phyloP scores from a whole-genome alignment of 2,797 vertebrate species.

The Lacerta agilis region DNA sequence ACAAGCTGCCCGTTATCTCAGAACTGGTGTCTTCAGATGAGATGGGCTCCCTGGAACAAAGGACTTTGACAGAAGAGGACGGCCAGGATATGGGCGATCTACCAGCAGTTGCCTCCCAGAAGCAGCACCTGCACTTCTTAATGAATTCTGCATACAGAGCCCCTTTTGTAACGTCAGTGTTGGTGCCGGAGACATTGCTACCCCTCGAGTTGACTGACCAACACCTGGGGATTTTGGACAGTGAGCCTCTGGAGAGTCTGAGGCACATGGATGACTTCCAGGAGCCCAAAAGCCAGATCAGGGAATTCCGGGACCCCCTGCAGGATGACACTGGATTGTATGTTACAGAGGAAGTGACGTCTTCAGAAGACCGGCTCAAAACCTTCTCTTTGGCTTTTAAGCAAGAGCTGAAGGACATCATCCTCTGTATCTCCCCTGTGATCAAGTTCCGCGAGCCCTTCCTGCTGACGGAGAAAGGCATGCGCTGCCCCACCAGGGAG shows the following conservation, averaged over 20 bases:
- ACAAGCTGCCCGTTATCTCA: slow-evolving; percentile 67
- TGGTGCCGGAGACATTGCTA: slow-evolving; percentile 77
- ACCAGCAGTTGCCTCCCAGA: slow-evolving; percentile 37
- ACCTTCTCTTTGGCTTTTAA: slow-evolving; percentile 89
- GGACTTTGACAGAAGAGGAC: slow-evolving; percentile 67
- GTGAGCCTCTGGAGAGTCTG: slow-evolving; percentile 62
- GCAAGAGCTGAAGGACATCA: slow-evolving; percentile 95
- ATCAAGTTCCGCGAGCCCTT: slow-evolving; percentile 93
- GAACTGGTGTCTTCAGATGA: slow-evolving; percentile 76
- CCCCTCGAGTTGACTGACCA: slow-evolving; percentile 73
- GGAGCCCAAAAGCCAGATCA: slow-evolving; percentile 74
- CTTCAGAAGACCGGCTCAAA: slow-evolving; percentile 92
- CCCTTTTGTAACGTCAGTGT: slow-evolving; percentile 74
- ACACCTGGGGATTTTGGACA: slow-evolving; percentile 63
- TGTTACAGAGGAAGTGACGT: slow-evolving; percentile 88
- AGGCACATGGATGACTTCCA: slow-evolving; percentile 70
- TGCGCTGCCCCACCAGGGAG: slow-evolving; percentile 92
- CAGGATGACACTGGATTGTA: slow-evolving; percentile 97
- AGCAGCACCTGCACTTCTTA: slow-evolving; percentile 69
- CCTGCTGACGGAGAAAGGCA: slow-evolving; percentile 87
- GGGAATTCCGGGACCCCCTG: slow-evolving; percentile 92
- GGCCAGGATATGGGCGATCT: slow-evolving; percentile 64
- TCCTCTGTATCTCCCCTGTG: slow-evolving; percentile 95
- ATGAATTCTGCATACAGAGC: slow-evolving; percentile 66
- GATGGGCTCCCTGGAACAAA: slow-evolving; percentile 64